Base-by-base conservation (phyloP, 2,113 vertebrate genomes). In the Bubalus kerabau region DNA sequence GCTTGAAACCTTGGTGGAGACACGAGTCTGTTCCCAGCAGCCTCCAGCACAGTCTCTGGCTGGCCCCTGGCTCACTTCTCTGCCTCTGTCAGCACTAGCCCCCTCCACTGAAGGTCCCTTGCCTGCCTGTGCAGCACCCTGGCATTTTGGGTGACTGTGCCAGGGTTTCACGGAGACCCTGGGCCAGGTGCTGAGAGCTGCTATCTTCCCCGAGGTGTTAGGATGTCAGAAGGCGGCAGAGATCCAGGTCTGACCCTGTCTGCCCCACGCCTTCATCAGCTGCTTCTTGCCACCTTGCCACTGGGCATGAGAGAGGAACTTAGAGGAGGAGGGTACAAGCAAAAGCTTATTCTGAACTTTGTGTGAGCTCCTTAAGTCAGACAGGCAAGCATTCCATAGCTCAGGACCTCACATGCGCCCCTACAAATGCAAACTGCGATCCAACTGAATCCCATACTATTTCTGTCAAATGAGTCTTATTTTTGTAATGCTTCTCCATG, bases 261-360 rank as follows among this genome's bases (percentile, higher is more conserved):
- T 56, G 28, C 32, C 17, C 40, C 3, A 0, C 1, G 48, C 23
- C 36, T 43, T 64, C 17, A 7, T 14, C 4, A 13, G 24, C 36
- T 59, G 54, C 40, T 80, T 56, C 87, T 54, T 88, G 83, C 89
- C 89, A 80, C 71, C 71, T 90, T 59, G 40, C 80, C 84, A 19
- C 43, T 67, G 28, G 78, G n/a, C 86, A 91, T 48, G 43, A 67
- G 15, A 48, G 81, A 64, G 32, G 40, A 78, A 85, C 50, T 62
- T 24, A 60, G 85, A 50, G 59, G 40, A 94, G 7, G 1, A 48
- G 23, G 32, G 3, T 12, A 62, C 21, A 48, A 94, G 87, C n/a
- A 83, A 64, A 91, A 80, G 57, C 54, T 60, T 21, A 46, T 74
- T 76, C 88, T 78, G 43, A 81, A 74, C 57, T 82, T 92, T 36